Base-by-base conservation (phyloP, 2,888 invertebrate species). In the Andrena dorsata region DNA sequence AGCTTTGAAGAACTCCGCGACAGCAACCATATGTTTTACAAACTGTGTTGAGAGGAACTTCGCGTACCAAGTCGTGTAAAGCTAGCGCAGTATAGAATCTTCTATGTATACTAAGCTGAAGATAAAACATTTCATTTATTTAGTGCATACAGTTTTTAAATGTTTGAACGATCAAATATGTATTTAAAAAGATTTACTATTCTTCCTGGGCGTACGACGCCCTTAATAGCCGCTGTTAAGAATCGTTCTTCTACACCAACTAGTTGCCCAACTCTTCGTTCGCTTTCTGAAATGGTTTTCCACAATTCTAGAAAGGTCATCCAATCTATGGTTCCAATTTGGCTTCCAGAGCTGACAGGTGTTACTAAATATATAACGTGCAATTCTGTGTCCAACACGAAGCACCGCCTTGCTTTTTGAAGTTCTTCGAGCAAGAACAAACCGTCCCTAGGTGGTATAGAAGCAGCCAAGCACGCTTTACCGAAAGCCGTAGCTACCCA, bases 361-460 rank as follows among this genome's bases (percentile, higher is more conserved):
- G 99, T 99, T 56, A 99, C 99, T 90, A 98, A 95, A 94, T 99
- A 99, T 65, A 99, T 96, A 56, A 99, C 96, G 94, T 99, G 99
- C 2, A 99, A 95, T 90, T 99, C 99, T 73, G 97, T 98, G 92
- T 99, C 98, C 13, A 99, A 94, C 0, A 98, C 98, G 92, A 99
- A 97, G 91, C 97, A 97, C 89, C 97, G 96, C 8, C 98, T 95
- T 0, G 99, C 98, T 93, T 97, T 97, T 93, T 98, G 97, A 32
- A 99, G 94, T 94, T 99, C 99, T 83, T 96, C 95, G 92, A 99
- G 98, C 58, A 99, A 95, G 23, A 97, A 95, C 8, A 99, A 94
- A 0, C 98, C 99, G 93, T 99, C 98, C 92, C 97, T 97, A 0
- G 99, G 99, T n/a, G 98, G 97, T 94, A 99, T 96, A 0, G 98